Percentiles rank a stretch among this genome's conserved stretches.
Conservation (phyloP, 1,140 invertebrate genomes). For the Amyelois transitella region DNA sequence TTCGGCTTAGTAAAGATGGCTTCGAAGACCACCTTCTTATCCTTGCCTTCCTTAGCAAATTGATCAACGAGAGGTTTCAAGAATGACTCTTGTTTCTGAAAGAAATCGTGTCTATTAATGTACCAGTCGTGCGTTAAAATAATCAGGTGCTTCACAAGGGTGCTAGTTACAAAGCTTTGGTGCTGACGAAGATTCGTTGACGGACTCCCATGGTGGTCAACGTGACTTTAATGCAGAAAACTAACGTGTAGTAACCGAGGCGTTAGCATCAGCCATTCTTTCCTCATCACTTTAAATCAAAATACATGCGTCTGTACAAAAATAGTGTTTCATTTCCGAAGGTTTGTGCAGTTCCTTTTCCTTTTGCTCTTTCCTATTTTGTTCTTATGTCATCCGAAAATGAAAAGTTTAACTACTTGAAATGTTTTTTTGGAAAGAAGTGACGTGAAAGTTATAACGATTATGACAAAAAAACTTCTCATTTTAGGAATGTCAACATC, state of each 20-base stretch:
- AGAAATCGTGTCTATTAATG: constrained; percentile 49
- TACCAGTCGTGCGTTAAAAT: constrained; percentile 17
- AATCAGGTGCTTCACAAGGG: constrained; percentile 49
- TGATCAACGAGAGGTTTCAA: constrained; percentile 95
- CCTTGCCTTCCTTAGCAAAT: constrained; percentile 97
- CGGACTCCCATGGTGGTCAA: constrained; percentile 30
- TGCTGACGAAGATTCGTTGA: constrained; percentile 46
- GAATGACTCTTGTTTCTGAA: constrained; percentile 96
- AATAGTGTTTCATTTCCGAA: constrained; percentile 27
- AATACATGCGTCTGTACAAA: constrained; percentile 62
- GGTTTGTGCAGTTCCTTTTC: constrained; percentile 26
- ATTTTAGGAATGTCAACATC: constrained; percentile 22
- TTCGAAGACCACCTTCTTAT: constrained; percentile 94
- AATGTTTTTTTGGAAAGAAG: too few relatives aligned
- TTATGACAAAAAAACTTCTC: not conserved
- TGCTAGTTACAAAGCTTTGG: constrained; percentile 62
- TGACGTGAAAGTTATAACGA: not conserved
- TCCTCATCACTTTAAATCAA: constrained; percentile 46
- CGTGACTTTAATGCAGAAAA: constrained; percentile 50
- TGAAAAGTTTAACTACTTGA: not conserved
- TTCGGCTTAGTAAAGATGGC: constrained; percentile 93
- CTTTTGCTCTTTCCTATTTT: not conserved
- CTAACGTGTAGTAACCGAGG: constrained; percentile 46
- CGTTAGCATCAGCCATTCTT: constrained; percentile 57
- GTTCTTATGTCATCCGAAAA: not conserved